A percentile compares a stretch with the other conserved stretches of the same genome.
Evolutionary conservation across 2,888 invertebrate species (phyloP).

Genomic region (Heliconius hortense): DNA sequence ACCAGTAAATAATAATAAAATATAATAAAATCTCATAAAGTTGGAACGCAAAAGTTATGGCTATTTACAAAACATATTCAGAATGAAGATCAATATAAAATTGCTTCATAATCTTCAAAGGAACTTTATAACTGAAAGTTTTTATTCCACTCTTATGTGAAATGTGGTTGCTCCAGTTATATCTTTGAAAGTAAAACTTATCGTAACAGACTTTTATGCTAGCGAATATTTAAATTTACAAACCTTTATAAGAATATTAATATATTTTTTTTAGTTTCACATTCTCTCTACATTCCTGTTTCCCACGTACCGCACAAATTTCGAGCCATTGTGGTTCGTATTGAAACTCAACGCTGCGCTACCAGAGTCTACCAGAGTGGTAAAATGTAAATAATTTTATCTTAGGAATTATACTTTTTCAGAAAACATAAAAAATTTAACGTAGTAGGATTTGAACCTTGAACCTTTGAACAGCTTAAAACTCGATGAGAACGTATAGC

Average conservation of each 20-base stretch:
- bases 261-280: background rate
- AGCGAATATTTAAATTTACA: background rate
- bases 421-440: too few relatives aligned
- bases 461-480: too few relatives aligned
- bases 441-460: too few relatives aligned
- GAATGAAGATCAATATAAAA: constrained; percentile 29
- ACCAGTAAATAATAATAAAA: constrained; percentile 2
- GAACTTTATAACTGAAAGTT: constrained; percentile 29
- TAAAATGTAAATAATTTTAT: too few relatives aligned
- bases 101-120: constrained; percentile 35
- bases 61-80: constrained; percentile 23
- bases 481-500: too few relatives aligned
- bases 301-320: too few relatives aligned
- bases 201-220: constrained; percentile 8
- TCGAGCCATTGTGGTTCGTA: too few relatives aligned
- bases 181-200: constrained; percentile 15
- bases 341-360: too few relatives aligned
- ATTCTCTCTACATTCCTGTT: too few relatives aligned
- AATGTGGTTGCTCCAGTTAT: constrained; percentile 13
- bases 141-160: constrained; percentile 39
- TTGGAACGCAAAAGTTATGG: background rate
- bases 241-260: background rate
- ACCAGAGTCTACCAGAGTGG: too few relatives aligned
- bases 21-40: constrained; percentile 1
- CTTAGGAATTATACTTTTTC: too few relatives aligned